Evolutionary conservation across 1,140 invertebrate species (phyloP).

Genomic region (Scaptomyza graminum): DNA sequence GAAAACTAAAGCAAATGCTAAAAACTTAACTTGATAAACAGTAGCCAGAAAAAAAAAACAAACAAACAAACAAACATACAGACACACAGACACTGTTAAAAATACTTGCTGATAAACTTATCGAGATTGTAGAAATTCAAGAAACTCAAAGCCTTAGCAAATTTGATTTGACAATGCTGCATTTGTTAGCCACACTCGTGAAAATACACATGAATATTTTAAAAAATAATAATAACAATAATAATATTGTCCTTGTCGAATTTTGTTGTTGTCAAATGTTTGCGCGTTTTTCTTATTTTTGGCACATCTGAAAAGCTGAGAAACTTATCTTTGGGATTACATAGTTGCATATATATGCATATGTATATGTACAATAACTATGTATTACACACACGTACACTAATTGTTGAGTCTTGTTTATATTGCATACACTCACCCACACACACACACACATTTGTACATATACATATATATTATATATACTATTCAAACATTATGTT

Average conservation of each 20-base stretch:
- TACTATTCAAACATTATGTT: slow-evolving; percentile 61
- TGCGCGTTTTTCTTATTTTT: slow-evolving; percentile 33
- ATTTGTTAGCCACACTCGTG: slow-evolving; percentile 57
- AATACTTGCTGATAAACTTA: slow-evolving; percentile 5
- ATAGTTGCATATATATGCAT: slow-evolving; percentile 28
- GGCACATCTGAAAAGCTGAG: slow-evolving; percentile 29
- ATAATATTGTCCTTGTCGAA: slow-evolving; percentile 34
- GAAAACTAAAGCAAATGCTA: slow-evolving; percentile 20
- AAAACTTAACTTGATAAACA: slow-evolving; percentile 10
- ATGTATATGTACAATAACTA: slow-evolving; percentile 38
- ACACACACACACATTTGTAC: slow-evolving; percentile 43
- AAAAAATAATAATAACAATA: neutral
- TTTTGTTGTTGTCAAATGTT: slow-evolving; percentile 53
- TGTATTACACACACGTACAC: slow-evolving; percentile 35
- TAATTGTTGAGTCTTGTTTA: slow-evolving; percentile 78
- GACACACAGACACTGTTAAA: slow-evolving; percentile 3
- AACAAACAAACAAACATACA: slow-evolving; percentile 24
- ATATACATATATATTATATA: slow-evolving; percentile 43
- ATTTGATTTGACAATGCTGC: slow-evolving; percentile 42
- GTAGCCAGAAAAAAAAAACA: slow-evolving; percentile 14
- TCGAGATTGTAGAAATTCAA: neutral
- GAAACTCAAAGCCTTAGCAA: slow-evolving; percentile 9
- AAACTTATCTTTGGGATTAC: slow-evolving; percentile 20
- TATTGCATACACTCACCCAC: slow-evolving; percentile 43
- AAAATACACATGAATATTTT: slow-evolving; percentile 15